A percentile compares a stretch with the other conserved stretches of the same genome.
Evolutionary conservation across 2,797 vertebrate species (phyloP).

Genomic region (Acanthurus lineatus): DNA sequence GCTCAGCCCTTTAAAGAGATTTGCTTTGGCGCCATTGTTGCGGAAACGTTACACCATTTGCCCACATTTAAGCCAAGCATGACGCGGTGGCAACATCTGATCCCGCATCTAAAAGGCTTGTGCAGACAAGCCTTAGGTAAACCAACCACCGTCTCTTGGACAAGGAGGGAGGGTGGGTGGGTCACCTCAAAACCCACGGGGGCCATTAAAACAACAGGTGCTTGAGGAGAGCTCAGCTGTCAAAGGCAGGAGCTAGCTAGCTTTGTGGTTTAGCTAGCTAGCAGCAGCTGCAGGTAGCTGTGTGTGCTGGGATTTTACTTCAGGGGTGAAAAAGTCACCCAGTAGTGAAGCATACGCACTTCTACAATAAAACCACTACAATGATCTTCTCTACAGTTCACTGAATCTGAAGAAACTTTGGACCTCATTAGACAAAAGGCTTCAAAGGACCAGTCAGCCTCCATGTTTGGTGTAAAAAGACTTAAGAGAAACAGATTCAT

Average conservation of each 20-base stretch:
- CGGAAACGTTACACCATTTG: conserved; percentile 44
- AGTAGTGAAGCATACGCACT: background rate
- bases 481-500: conserved; percentile 27
- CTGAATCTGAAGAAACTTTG: conserved; percentile 26
- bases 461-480: conserved; percentile 49
- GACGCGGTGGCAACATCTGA: conserved; percentile 60
- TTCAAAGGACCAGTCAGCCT: conserved; percentile 17
- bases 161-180: conserved; percentile 25
- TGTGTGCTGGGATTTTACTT: conserved; percentile 21
- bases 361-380: background rate
- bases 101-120: conserved; percentile 60
- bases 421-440: conserved; percentile 49
- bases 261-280: conserved; percentile 15
- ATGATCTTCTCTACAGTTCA: background rate
- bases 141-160: conserved; percentile 50
- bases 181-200: conserved; percentile 36
- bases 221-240: conserved; percentile 64
- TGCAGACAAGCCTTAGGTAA: conserved; percentile 62
- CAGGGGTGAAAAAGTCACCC: conserved; percentile 28
- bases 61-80: conserved; percentile 38
- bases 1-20: conserved; percentile 23
- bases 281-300: conserved; percentile 63
- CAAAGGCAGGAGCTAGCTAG: background rate
- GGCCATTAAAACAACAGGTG: conserved; percentile 77
- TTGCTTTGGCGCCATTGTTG: conserved; percentile 30